Evolutionary conservation across 64 coral and sea anemone genomes (phyloP).

Genomic region (Dendrophyllia cribrosa): DNA sequence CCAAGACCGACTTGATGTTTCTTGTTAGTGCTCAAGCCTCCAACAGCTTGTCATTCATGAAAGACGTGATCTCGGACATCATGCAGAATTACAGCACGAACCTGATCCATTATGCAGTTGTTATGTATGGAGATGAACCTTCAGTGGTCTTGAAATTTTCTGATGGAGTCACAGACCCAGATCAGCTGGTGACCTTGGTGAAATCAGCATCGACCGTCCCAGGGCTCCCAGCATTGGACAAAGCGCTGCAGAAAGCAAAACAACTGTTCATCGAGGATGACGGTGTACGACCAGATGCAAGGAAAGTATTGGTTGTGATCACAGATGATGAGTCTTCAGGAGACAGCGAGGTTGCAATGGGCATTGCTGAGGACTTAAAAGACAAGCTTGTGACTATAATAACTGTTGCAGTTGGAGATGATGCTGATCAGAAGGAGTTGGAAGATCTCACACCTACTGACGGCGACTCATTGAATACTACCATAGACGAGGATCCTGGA

Average conservation of each 20-base stretch:
- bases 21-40: constrained; percentile 58
- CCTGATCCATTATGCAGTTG: constrained; percentile 72
- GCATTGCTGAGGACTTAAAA: constrained; percentile 44
- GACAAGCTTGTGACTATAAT: constrained; percentile 53
- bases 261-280: constrained; percentile 63
- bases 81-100: constrained; percentile 81
- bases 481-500: constrained; percentile 37
- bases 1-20: constrained; percentile 81
- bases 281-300: constrained; percentile 60
- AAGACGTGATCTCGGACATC: constrained; percentile 63
- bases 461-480: constrained; percentile 59
- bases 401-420: constrained; percentile 79
- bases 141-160: constrained; percentile 67
- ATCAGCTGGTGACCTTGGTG: constrained; percentile 40
- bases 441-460: constrained; percentile 59
- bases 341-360: constrained; percentile 40
- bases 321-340: constrained; percentile 61
- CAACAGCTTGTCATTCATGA: constrained; percentile 84
- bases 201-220: constrained; percentile 11
- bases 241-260: constrained; percentile 58
- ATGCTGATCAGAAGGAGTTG: constrained; percentile 59
- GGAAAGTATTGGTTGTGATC: constrained; percentile 69
- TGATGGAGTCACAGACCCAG: constrained; percentile 46
- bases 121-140: constrained; percentile 76
- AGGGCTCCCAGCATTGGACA: constrained; percentile 62